A percentile compares a stretch with the other conserved stretches of the same genome.
Evolutionary conservation across 2,113 vertebrate species (phyloP).

Genomic region (Uropsilus gracilis): DNA sequence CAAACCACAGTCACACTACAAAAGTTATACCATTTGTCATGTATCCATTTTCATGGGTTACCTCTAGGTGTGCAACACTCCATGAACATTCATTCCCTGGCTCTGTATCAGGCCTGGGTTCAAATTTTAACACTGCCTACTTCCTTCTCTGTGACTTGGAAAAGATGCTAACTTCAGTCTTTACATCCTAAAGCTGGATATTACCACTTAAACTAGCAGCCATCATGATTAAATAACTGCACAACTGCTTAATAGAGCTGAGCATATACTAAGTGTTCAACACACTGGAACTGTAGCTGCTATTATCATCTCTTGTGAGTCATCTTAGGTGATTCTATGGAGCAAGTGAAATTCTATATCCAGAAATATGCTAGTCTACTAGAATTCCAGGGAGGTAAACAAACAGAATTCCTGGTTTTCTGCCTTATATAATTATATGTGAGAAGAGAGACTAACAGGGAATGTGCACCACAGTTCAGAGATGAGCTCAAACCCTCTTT

Average conservation of each 20-base stretch:
- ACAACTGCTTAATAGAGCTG: not conserved
- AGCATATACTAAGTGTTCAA: no score
- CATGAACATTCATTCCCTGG: not conserved
- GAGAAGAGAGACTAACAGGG: not conserved
- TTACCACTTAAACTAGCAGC: not conserved
- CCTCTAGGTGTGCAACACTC: not conserved
- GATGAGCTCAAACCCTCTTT: not conserved
- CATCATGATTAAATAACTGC: not conserved
- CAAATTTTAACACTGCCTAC: not conserved
- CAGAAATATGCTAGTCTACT: not conserved
- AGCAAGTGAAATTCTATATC: not conserved
- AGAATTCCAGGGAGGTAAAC: not conserved
- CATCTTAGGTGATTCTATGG: not conserved
- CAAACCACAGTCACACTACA: not conserved
- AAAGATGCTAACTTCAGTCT: not conserved
- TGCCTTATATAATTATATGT: not conserved
- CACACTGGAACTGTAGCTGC: not conserved
- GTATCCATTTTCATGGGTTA: accelerated
- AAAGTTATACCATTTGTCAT: not conserved
- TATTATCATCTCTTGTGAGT: not conserved
- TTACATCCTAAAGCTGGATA: not conserved
- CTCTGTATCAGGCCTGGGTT: not conserved
- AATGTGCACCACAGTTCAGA: not conserved
- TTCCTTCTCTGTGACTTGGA: not conserved
- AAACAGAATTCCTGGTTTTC: not conserved